These are phyloP conservation scores for Cecropterus lyciades DNA, from an alignment of 1,140 invertebrate species.

Conservation along the genomic window DNA sequence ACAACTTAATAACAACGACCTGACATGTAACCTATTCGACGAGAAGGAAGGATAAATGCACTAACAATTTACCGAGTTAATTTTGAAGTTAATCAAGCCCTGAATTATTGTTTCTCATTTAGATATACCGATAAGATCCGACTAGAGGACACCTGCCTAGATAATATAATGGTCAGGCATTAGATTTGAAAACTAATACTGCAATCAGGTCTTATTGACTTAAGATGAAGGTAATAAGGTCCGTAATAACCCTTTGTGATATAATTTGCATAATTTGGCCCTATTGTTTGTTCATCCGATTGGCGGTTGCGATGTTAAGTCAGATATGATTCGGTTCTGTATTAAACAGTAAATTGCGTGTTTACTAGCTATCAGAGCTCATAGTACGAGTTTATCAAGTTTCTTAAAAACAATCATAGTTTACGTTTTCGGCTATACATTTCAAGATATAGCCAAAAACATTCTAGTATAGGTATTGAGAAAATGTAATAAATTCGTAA, in stretches of 20 bases:
- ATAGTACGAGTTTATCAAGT: too few species aligned
- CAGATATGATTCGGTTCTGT: slow-evolving; percentile 7
- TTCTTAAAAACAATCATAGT: too few species aligned
- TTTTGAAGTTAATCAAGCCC: slow-evolving; percentile 30
- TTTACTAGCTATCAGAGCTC: background rate
- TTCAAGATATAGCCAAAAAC: too few species aligned
- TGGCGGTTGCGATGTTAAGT: slow-evolving; percentile 13
- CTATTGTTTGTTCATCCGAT: slow-evolving; percentile 31
- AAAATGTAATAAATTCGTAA: too few species aligned
- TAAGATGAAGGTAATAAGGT: slow-evolving; percentile 16
- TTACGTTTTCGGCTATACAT: too few species aligned
- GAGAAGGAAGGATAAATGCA: background rate
- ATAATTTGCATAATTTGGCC: slow-evolving; percentile 28
- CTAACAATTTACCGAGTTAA: slow-evolving; percentile 29
- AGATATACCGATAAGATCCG: slow-evolving; percentile 33
- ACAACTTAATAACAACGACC: too few species aligned
- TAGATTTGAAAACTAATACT: slow-evolving; percentile 21
- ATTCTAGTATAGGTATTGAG: too few species aligned
- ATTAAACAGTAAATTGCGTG: background rate
- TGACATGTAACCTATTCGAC: background rate
- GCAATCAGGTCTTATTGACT: slow-evolving; percentile 16
- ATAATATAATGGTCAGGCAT: slow-evolving; percentile 23
- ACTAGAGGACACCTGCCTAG: slow-evolving; percentile 18
- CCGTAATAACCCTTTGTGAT: slow-evolving; percentile 1
- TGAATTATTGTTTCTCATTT: slow-evolving; percentile 34